phyloP scores from a whole-genome alignment of 2,888 invertebrate species.

The Drosophila peninsularis region DNA sequence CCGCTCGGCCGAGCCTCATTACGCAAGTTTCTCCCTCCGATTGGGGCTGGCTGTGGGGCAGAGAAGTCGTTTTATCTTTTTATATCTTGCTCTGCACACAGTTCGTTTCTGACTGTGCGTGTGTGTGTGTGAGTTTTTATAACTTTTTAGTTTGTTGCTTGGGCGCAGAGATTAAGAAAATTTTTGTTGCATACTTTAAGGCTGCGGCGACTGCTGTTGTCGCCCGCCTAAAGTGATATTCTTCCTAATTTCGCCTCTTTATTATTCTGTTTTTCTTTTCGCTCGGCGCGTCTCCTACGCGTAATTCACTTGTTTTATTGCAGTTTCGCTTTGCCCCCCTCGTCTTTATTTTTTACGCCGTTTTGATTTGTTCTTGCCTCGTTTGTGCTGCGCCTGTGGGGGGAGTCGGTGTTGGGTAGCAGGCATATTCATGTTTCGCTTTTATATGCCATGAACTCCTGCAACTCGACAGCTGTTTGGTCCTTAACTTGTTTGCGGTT shows the following conservation, averaged over 20 bases:
- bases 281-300: conserved; percentile 43
- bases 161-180: conserved; percentile 70
- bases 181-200: conserved; percentile 59
- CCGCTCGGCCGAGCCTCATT: conserved; percentile 60
- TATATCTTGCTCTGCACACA: conserved; percentile 70
- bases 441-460: conserved; percentile 43
- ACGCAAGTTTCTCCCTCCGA: conserved; percentile 63
- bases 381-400: conserved; percentile 10
- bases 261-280: conserved; percentile 70
- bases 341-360: conserved; percentile 52
- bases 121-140: conserved; percentile 53
- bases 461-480: conserved; percentile 63
- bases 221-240: conserved; percentile 57
- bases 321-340: conserved; percentile 44
- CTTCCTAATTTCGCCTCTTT: conserved; percentile 66
- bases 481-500: conserved; percentile 54
- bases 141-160: conserved; percentile 74
- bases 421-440: conserved; percentile 44
- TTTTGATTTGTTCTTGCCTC: conserved; percentile 71
- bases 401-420: neutral
- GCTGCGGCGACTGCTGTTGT: conserved; percentile 38
- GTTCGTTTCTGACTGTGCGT: conserved; percentile 33
- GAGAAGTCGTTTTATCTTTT: conserved; percentile 38
- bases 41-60: conserved; percentile 26
- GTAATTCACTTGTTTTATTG: conserved; percentile 77